Conservation (phyloP, 2,113 vertebrate species). For the Myotis lucifugus region DNA sequence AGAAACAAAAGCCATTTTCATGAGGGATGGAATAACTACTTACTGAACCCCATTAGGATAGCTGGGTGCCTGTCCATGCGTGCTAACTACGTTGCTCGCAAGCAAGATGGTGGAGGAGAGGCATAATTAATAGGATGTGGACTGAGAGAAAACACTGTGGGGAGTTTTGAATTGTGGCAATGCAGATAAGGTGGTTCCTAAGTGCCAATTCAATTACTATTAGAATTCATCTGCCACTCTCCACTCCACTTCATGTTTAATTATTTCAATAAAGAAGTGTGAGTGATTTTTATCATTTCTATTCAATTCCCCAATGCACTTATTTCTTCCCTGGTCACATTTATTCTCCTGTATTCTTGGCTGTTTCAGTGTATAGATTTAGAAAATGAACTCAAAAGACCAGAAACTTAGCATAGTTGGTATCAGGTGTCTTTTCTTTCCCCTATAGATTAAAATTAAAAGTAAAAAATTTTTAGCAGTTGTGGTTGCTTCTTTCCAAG, state of each 20-base stretch:
- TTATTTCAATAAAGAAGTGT: slow-evolving; percentile 77
- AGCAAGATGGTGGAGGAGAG: slow-evolving; percentile 70
- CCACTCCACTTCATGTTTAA: slow-evolving; percentile 79
- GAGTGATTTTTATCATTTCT: slow-evolving; percentile 74
- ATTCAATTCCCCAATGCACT: slow-evolving; percentile 70
- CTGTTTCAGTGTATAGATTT: slow-evolving; percentile 62
- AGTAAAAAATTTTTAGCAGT: neutral
- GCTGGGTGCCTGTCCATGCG: neutral
- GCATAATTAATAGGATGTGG: slow-evolving; percentile 55
- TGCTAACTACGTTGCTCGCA: slow-evolving; percentile 59
- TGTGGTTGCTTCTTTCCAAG: slow-evolving; percentile 50
- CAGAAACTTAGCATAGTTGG: slow-evolving; percentile 33
- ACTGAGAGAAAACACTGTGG: slow-evolving; percentile 68
- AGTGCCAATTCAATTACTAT: slow-evolving; percentile 77
- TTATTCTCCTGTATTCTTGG: slow-evolving; percentile 60
- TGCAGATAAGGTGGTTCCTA: slow-evolving; percentile 70
- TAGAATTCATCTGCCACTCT: slow-evolving; percentile 73
- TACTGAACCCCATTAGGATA: neutral
- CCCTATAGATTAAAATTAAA: neutral
- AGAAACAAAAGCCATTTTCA: slow-evolving; percentile 36
- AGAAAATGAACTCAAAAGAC: slow-evolving; percentile 68
- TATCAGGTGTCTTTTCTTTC: neutral
- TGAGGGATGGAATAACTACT: neutral
- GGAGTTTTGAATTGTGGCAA: slow-evolving; percentile 73
- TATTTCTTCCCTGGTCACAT: slow-evolving; percentile 50